Evolutionary conservation across 2,797 vertebrate genomes (phyloP), one percentile per base, ranked within the genome.

Genomic region (Gymnoscopelus braueri): DNA sequence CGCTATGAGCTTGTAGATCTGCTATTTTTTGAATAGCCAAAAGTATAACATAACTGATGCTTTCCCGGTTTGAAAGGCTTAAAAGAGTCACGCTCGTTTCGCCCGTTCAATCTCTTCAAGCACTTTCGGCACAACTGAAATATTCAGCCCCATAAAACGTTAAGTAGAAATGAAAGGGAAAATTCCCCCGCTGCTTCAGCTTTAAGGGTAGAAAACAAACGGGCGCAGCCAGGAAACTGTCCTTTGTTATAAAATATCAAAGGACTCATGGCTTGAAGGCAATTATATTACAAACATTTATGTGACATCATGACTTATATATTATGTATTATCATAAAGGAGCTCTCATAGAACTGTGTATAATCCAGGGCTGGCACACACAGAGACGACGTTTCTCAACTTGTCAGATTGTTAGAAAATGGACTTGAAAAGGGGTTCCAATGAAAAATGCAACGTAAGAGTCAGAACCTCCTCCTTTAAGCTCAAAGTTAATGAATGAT

Each of bases 381-480:
- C 62, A 29, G 26, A 29, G 26, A 29, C 1, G 26, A 29, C 26
- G 26, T 10, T 61, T 39, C 2, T 53, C 67, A 47, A 71, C 57
- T 48, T 73, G 71, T 79, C 3, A 26, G 67, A 85, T 80, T 63
- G 4, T 89, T 66, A 77, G 72, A 86, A 86, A 85, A 86, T 75
- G 78, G 73, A 71, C n/a, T 13, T 19, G 19, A 75, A 86, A 75
- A 84, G 69, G 67, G 79, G 55, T 11, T 13, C 47, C 47, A 47
- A 89, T 91, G 70, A 91, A 92, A 90, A 44, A 85, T 90, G 85
- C 10, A 91, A 56, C 75, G 79, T 75, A 71, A 63, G 75, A 77
- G 77, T 69, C 8, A 6, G 62, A 74, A 77, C 80, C 79, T 82
- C 79, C 79, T 82, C 63, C 68, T 15, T 5, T 65, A 77, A 79